Base-by-base conservation (phyloP, 2,113 vertebrate genomes). In the Tenrec ecaudatus region DNA sequence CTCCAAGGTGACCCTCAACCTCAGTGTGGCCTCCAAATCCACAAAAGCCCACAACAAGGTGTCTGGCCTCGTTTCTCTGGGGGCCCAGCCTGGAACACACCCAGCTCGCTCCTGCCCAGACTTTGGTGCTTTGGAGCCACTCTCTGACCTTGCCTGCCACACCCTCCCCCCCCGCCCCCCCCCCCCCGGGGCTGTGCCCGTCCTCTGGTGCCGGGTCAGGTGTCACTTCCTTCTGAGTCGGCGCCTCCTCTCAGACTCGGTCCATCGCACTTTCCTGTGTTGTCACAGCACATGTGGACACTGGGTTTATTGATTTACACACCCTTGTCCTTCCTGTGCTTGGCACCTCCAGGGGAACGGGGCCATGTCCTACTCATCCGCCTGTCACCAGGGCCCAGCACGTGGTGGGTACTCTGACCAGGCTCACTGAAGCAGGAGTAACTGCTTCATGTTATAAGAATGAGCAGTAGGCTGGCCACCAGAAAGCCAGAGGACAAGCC, bases 341-440 rank as follows among this genome's bases (percentile, higher is more conserved):
- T 0, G 0, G n/a, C 43, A 1, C 43, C 36, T 53, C 47, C 29
- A 43, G 4, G 23, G 82, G 84, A 31, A 64, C 40, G 12, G 0
- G 1, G 91, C n/a, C 38, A 19, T 36, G 69, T 38, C 40, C 9
- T 58, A 17, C 33, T 40, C 78, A 53, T 38, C 57, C 0, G 0
- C 6, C 57, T 29, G 0, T 82, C 91, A 31, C 40, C 36, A 11
- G 71, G 33, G 43, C 22, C 84, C 0, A 2, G 47, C 33, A 31
- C 7, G 0, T 3, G 4, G 40, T 12, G 20, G 16, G 69, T 0
- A 12, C 43, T 29, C 14, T 0, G 0, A 43, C 38, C 53, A 5
- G 36, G 62, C 64, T 68, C 6, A 2, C 8, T 29, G 33, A 36
- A 2, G 36, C 1, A 3, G 76, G 60, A 87, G 17, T 64, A 31